These are phyloP conservation scores for Embidobia sp. DNA, from an alignment of 2,888 invertebrate species.

Conservation along the genomic window DNA sequence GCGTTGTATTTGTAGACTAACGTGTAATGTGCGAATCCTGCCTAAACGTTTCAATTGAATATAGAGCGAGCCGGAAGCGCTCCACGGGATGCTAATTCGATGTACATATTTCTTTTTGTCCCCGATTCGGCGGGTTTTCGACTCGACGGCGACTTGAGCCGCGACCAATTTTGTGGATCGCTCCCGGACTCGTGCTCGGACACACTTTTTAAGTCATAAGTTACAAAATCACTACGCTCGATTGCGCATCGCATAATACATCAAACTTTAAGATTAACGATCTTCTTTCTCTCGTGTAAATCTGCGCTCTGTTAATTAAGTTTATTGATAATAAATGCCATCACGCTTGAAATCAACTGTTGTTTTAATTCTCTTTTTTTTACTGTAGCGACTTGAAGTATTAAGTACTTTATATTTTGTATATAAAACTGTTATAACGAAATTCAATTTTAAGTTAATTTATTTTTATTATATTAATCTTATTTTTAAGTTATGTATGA, in stretches of 20 bases:
- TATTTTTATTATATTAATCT: conserved; percentile 17
- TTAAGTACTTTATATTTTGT: conserved; percentile 38
- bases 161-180: conserved; percentile 66
- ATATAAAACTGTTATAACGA: too few species aligned
- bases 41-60: conserved; percentile 64
- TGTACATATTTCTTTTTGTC: conserved; percentile 55
- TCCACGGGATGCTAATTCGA: conserved; percentile 34
- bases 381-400: conserved; percentile 33
- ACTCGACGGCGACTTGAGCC: not conserved
- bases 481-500: too few species aligned
- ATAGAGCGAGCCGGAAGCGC: conserved; percentile 66
- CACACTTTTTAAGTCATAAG: conserved; percentile 76
- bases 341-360: conserved; percentile 79
- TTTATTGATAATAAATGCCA: conserved; percentile 82
- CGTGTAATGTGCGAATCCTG: conserved; percentile 64
- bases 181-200: conserved; percentile 72
- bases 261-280: conserved; percentile 70
- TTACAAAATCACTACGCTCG: conserved; percentile 75
- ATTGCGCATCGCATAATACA: conserved; percentile 76
- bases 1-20: conserved; percentile 62
- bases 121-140: not conserved
- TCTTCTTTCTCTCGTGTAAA: conserved; percentile 80
- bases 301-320: conserved; percentile 81
- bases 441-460: too few species aligned
- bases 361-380: conserved; percentile 58